Conservation (phyloP, 1,140 invertebrate species). For the Dufourea novaeangliae region DNA sequence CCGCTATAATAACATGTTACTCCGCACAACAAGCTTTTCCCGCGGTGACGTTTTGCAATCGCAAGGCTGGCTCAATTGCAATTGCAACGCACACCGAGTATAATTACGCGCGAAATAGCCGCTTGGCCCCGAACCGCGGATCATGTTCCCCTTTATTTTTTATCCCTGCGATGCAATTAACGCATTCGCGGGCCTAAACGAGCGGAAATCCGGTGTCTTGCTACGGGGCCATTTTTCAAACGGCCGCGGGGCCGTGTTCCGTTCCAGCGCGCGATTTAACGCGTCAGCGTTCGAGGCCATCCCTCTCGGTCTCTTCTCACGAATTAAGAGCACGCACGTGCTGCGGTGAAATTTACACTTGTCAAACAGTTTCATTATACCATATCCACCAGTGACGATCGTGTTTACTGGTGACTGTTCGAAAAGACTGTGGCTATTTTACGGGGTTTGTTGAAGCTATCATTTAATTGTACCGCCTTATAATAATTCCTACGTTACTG, state of each 20-base stretch:
- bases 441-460: no score
- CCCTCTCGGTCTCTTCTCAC: neutral
- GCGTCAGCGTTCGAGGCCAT: neutral
- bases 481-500: no score
- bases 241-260: conserved; percentile 5
- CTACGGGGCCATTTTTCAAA: conserved; percentile 28
- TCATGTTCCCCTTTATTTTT: conserved; percentile 19
- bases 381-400: neutral
- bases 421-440: neutral
- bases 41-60: neutral
- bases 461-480: no score
- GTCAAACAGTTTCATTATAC: neutral
- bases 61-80: no score
- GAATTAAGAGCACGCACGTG: neutral
- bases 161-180: conserved; percentile 23
- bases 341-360: neutral
- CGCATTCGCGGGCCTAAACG: conserved; percentile 41
- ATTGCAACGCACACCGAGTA: neutral
- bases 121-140: neutral
- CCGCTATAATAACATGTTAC: neutral
- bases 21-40: neutral
- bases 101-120: conserved; percentile 20
- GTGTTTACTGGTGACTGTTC: neutral
- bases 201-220: conserved; percentile 37
- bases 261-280: conserved; percentile 8